Conservation (phyloP, 2,797 vertebrate species). For the Gymnopithys bicolor region DNA sequence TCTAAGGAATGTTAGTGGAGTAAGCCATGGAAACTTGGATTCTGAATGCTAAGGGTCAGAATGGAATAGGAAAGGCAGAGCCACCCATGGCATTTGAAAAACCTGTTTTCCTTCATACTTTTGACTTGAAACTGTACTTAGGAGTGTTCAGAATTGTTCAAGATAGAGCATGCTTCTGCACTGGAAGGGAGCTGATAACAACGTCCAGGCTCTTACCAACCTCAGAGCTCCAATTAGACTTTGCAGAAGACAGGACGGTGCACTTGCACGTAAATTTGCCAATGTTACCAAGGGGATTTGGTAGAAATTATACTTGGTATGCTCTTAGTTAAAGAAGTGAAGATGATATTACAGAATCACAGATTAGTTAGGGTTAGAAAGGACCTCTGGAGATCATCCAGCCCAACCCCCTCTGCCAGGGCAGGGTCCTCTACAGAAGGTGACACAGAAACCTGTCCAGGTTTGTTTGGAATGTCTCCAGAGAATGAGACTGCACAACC, state of each 20-base stretch:
- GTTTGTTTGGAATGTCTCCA: background rate
- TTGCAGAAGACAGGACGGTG: background rate
- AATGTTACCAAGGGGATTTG: background rate
- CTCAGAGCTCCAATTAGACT: background rate
- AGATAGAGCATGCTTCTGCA: background rate
- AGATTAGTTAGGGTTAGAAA: background rate
- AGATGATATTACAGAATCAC: background rate
- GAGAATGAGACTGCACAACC: background rate
- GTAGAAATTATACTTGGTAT: background rate
- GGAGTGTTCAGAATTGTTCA: background rate
- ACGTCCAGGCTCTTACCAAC: background rate
- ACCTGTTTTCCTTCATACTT: background rate
- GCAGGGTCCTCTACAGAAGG: background rate
- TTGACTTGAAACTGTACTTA: background rate
- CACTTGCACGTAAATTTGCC: background rate
- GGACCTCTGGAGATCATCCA: background rate
- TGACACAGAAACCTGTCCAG: background rate
- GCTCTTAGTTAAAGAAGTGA: background rate
- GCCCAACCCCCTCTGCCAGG: too few relatives aligned
- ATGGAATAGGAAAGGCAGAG: background rate
- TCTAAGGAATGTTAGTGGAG: background rate
- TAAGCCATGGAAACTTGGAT: background rate
- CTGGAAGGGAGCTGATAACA: background rate
- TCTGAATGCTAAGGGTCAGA: background rate
- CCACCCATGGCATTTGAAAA: background rate